A percentile compares a stretch with the other conserved stretches of the same genome.
Conservation (phyloP, 2,113 vertebrate species). For the Protobothrops mucrosquamatus region DNA sequence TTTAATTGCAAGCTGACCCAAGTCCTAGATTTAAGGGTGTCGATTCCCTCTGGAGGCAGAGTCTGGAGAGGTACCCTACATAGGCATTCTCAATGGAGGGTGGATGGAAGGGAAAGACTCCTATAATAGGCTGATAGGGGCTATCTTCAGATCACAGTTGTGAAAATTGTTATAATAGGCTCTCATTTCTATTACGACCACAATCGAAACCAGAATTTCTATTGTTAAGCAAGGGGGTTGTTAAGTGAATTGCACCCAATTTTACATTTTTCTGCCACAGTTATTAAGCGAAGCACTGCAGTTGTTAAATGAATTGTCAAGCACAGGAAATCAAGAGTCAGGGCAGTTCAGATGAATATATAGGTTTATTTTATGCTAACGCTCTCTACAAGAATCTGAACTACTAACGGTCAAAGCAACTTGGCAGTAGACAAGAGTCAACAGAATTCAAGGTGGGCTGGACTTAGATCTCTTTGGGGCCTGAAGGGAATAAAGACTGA, state of each 20-base stretch:
- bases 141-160: background rate
- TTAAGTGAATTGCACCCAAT: background rate
- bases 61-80: conserved; percentile 15
- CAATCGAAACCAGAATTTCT: background rate
- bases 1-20: conserved; percentile 20
- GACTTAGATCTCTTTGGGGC: too few species aligned
- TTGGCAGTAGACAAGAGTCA: background rate
- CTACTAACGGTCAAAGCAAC: background rate
- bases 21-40: conserved; percentile 4
- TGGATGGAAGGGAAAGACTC: background rate
- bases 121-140: background rate
- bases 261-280: background rate
- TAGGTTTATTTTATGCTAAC: background rate
- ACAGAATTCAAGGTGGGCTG: background rate
- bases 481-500: background rate
- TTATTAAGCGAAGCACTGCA: background rate
- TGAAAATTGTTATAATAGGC: background rate
- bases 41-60: background rate
- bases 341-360: background rate
- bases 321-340: background rate
- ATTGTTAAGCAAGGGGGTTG: background rate
- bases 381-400: background rate
- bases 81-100: background rate
- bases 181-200: background rate
- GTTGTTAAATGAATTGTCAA: background rate